Evolutionary conservation across 2,113 vertebrate species (phyloP).

Genomic region (Pantherophis guttatus): DNA sequence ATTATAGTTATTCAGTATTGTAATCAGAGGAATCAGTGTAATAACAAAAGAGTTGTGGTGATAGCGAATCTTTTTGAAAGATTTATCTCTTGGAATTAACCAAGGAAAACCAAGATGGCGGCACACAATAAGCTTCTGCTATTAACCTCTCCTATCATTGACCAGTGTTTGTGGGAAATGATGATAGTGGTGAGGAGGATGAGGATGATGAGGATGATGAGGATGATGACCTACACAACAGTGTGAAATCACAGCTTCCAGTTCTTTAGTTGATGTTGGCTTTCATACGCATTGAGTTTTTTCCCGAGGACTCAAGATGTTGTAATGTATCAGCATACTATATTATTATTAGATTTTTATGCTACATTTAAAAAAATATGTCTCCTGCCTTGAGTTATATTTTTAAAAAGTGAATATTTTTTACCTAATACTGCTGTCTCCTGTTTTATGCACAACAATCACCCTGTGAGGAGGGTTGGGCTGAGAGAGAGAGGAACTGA

Average conservation of each 20-base stretch:
- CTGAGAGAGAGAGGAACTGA: not conserved
- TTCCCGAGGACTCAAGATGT: not conserved
- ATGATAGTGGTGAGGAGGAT: not conserved
- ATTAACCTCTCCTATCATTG: not conserved
- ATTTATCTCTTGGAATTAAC: not conserved
- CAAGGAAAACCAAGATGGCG: not conserved
- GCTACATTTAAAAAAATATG: not conserved
- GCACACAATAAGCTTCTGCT: not conserved
- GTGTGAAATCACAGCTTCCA: not conserved
- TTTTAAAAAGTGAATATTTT: not conserved
- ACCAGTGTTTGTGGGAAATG: not conserved
- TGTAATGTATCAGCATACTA: not conserved
- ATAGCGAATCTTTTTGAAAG: not conserved
- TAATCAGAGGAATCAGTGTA: not conserved
- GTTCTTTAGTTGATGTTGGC: not conserved
- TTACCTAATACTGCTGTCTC: not conserved
- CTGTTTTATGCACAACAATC: not conserved
- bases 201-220: no score
- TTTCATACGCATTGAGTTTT: not conserved
- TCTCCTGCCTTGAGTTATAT: not conserved
- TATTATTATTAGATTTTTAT: not conserved
- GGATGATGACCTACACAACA: not conserved
- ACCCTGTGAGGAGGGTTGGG: not conserved
- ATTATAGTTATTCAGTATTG: not conserved
- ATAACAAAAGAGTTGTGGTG: not conserved